phyloP scores from a whole-genome alignment of 2,113 vertebrate species.

The Tringa solitaria region DNA sequence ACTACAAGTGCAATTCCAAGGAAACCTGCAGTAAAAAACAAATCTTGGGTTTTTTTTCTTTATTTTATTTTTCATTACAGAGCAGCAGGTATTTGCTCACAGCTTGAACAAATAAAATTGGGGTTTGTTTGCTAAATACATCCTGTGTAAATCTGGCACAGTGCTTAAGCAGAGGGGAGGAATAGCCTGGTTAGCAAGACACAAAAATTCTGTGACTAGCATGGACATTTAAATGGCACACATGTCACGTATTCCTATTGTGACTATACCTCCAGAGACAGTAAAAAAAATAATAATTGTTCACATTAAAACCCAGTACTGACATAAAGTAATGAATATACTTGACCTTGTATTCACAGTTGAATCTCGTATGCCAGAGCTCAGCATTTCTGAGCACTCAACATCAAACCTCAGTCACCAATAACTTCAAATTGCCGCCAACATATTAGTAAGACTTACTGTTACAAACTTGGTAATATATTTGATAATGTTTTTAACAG shows the following conservation, averaged over 20 bases:
- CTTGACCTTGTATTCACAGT: background rate
- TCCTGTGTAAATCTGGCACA: background rate
- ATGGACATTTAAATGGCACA: background rate
- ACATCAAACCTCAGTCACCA: background rate
- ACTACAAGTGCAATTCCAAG: background rate
- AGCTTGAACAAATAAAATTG: background rate
- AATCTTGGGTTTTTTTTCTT: fast-evolving
- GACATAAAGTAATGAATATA: background rate
- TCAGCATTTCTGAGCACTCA: background rate
- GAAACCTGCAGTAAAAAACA: background rate
- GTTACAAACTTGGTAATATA: background rate
- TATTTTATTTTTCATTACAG: background rate
- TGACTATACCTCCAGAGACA: background rate
- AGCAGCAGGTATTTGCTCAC: background rate
- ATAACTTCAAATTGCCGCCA: background rate
- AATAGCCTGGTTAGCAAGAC: background rate
- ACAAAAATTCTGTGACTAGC: background rate
- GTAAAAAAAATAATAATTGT: background rate
- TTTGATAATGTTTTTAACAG: background rate
- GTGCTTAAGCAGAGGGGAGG: background rate
- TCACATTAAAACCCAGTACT: background rate
- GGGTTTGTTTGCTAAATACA: background rate
- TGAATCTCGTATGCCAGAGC: background rate
- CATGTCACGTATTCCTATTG: background rate
- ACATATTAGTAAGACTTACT: background rate